Evolutionary conservation across 1,140 invertebrate species (phyloP).

Genomic region (Drosophila quadrilineata): DNA sequence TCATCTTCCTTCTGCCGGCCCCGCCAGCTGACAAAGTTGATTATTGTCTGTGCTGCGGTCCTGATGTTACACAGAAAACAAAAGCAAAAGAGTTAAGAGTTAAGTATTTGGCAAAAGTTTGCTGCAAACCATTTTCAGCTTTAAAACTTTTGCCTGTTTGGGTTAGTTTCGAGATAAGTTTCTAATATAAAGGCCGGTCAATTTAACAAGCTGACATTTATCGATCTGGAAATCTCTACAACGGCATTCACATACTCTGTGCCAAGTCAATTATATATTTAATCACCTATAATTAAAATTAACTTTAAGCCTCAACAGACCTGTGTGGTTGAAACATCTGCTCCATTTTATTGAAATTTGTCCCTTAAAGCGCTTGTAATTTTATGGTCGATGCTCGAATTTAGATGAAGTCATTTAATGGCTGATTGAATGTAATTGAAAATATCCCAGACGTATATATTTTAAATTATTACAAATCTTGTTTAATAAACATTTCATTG

Average conservation of each 20-base stretch:
- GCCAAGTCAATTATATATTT: slow-evolving; percentile 64
- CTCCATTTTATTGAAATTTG: not conserved
- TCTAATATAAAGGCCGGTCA: slow-evolving; percentile 22
- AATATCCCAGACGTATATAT: no score
- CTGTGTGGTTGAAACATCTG: slow-evolving; percentile 19
- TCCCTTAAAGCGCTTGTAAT: no score
- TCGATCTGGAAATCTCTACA: slow-evolving; percentile 5
- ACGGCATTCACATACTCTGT: slow-evolving; percentile 5
- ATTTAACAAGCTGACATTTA: slow-evolving; percentile 27
- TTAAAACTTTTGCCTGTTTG: slow-evolving; percentile 35
- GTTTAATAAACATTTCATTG: no score
- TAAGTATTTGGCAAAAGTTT: slow-evolving; percentile 41
- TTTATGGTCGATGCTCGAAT: no score
- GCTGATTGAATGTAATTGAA: not conserved
- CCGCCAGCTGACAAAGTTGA: slow-evolving; percentile 32
- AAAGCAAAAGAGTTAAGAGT: no score
- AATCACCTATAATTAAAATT: slow-evolving; percentile 58
- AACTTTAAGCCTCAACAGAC: slow-evolving; percentile 25
- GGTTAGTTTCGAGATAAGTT: slow-evolving; percentile 10
- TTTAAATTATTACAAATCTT: no score
- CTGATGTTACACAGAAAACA: no score
- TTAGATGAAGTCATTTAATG: no score
- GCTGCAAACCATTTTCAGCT: slow-evolving; percentile 28
- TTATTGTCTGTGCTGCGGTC: slow-evolving; percentile 30
- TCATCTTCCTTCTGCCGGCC: slow-evolving; percentile 45